Base-by-base conservation (phyloP, 2,797 vertebrate genomes). In the Hafferia zeledoni region DNA sequence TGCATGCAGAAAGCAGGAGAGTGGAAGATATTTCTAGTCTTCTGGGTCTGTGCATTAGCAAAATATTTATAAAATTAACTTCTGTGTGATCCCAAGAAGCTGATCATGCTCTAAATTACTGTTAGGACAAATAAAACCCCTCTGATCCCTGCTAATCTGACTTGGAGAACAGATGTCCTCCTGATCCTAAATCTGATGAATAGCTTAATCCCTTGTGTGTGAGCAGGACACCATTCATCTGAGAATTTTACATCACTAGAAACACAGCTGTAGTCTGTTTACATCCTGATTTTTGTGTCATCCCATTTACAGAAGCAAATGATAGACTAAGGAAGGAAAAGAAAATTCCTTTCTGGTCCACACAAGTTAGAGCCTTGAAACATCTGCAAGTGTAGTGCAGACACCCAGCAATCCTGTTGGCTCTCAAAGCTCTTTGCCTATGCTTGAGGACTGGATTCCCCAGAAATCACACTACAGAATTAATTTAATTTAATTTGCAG, bases 61-160 rank as follows among this genome's bases (percentile, higher is more conserved):
- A 95, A 96, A 86, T 88, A 78, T 91, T 88, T 89, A 64, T 75
- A 88, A 94, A 94, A 90, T 94, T 94, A 91, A 89, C 80, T 93
- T 85, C 55, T 70, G 7, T 76, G 63, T 93, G 93, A 96, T 94
- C 90, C 55, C 41, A 89, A 95, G 85, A 88, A 91, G 77, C 88
- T 95, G 92, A 93, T 95, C 88, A 50, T 93, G 74, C 92, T 83
- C 88, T 91, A 89, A 92, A 93, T 96, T 95, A 90, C 78, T 95
- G 70, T 79, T 92, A 78, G 88, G 92, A 77, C 77, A 95, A 90
- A 92, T 95, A 90, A 96, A 95, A 69, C 67, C 74, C n/a, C 49
- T 90, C 88, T 95, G 88, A 96, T 96, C 93, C 94, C 56, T 93
- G 88, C 91, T 96, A 96, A 96, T 95, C 94, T 96, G 83, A 78